phyloP scores from a whole-genome alignment of 1,140 invertebrate genomes.

The Grapholita molesta region DNA sequence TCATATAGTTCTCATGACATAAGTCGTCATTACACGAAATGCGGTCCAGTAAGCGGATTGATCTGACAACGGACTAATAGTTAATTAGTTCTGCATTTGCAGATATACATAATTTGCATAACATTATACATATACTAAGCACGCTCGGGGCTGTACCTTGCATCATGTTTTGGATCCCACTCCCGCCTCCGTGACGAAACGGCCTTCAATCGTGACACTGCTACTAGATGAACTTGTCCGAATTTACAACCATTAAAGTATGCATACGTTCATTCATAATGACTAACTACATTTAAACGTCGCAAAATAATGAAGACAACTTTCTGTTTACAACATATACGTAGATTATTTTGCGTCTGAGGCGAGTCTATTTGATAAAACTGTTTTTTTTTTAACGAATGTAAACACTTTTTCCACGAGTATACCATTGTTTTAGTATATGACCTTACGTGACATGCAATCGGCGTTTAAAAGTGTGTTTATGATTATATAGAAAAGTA shows the following conservation, averaged over 20 bases:
- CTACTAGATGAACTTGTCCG: constrained; percentile 12
- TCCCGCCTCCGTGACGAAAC: not conserved
- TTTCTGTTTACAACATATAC: constrained; percentile 6
- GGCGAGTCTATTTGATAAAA: not conserved
- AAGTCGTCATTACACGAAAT: not conserved
- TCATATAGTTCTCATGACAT: not conserved
- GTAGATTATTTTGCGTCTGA: not conserved
- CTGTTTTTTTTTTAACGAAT: too few relatives aligned
- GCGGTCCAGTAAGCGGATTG: not conserved
- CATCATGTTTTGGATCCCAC: not conserved
- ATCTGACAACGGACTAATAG: not conserved
- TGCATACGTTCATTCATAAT: constrained; percentile 4
- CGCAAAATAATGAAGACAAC: constrained; percentile 5
- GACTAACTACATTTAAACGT: not conserved
- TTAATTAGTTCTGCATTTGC: not conserved
- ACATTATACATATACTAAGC: not conserved
- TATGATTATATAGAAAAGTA: too few relatives aligned
- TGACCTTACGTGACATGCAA: too few relatives aligned
- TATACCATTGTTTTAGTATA: too few relatives aligned
- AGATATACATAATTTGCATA: not conserved
- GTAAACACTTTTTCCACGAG: too few relatives aligned
- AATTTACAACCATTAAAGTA: constrained; percentile 13
- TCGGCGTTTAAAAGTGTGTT: too few relatives aligned
- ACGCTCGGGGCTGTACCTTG: not conserved
- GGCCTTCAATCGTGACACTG: constrained; percentile 3